Evolutionary conservation across 2,113 vertebrate species (phyloP), one percentile per base, ranked within the genome.

Genomic region (Neodon shergylaensis): DNA sequence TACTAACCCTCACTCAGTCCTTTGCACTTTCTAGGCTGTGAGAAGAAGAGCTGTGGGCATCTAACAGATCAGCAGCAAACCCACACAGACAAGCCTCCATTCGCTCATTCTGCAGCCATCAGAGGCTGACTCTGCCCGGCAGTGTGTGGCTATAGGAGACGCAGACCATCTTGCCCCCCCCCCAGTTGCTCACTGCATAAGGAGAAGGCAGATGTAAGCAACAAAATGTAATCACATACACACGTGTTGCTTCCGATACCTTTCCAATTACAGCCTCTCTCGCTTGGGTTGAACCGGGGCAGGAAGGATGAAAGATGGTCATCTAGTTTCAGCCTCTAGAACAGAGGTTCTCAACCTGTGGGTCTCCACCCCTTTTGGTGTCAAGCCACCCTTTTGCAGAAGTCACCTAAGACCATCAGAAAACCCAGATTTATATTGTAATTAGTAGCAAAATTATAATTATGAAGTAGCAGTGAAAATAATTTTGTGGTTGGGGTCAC

Each of bases 1-100:
- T 68, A 68, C 88, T 86, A 88, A 95, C 77, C 94, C 28, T 94
- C 94, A 58, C 73, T 96, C 33, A 58, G 94, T 87, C 82, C 95
- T 97, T 96, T 91, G 44, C 19, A 91, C 66, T 96, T 93, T 96
- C 79, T 94, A 63, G 94, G 52, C 89, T 73, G 78, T 83, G 65
- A 86, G 63, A n/a, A 4, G 33, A 93, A 33, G 65, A 88, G 33
- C 63, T 79, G 3, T 92, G 94, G n/a, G 66, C 77, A 52, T 92
- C 90, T 79, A 92, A 92, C 31, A 92, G 54, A 93, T 94, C 9
- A 94, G 65, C 93, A 93, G 90, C 74, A 90, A 89, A 91, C 66
- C 49, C 72, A 81, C 36, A 89, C 10, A 92, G 73, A 73, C 61
- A 4, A 68, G 39, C 65, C 47, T 95, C 66, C 49, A 22, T 90